Evolutionary conservation across 2,888 invertebrate species (phyloP), one percentile per base, ranked within the genome.

Genomic region (Drosophila affinis): DNA sequence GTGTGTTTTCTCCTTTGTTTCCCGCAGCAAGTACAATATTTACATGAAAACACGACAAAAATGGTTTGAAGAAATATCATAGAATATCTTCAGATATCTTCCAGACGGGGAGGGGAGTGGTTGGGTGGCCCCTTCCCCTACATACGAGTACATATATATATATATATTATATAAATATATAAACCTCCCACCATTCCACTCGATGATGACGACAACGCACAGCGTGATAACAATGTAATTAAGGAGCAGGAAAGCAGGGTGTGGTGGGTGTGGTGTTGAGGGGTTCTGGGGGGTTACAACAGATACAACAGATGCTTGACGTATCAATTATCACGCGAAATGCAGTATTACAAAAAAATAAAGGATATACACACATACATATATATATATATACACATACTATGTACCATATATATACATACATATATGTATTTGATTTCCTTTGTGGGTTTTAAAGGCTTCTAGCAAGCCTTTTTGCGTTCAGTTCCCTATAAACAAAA

Each of bases 291-390:
- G 27, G 57, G 48, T 27, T 63, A 56, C 64, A 54, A 74, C 77
- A 75, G 54, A 80, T 63, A 56, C 64, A 54, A 74, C 77, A 75
- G 54, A 80, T 74, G 79, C 80, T 74, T 76, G 79, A 81, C 68
- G 72, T 78, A 83, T 81, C 83, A 79, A 78, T 78, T 72, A 72
- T 78, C 81, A 85, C 79, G 86, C 79, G 65, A 85, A 84, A 85
- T 84, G 83, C 83, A 79, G 61, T 81, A 63, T 83, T 79, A 75
- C 75, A 72, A 76, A 76, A 69, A 62, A 58, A 24, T 24, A 24
- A 24, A 18, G 51, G 32, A 53, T 52, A 53, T 18, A 53, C 53
- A 55, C 14, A 69, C 21, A 21, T 3, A 24, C 3, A 24, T 24
- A 24, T 1, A 24, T 5, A 24, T 24, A 5, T 24, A 24, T 5